Evolutionary conservation across 1,140 invertebrate species (phyloP).

Genomic region (Meteorus sp.): DNA sequence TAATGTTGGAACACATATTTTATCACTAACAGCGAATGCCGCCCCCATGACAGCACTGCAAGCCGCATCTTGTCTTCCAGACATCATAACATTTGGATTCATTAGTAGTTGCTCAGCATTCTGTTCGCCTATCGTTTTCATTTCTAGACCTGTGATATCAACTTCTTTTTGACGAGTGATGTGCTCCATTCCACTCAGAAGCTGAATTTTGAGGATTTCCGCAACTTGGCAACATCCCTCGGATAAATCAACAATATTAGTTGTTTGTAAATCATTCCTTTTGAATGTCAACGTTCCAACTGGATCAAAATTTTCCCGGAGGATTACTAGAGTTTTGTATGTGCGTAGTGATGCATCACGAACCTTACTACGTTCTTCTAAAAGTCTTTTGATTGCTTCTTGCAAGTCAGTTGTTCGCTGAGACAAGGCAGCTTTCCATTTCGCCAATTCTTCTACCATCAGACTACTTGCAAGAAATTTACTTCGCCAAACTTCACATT

Average conservation of each 20-base stretch:
- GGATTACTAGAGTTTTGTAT: slow-evolving; percentile 58
- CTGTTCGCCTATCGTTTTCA: slow-evolving; percentile 53
- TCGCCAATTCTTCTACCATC: slow-evolving; percentile 86
- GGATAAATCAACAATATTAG: slow-evolving; percentile 58
- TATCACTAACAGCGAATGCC: slow-evolving; percentile 53
- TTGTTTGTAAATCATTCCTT: slow-evolving; percentile 48
- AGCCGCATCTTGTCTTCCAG: slow-evolving; percentile 55
- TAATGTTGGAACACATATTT: slow-evolving; percentile 49
- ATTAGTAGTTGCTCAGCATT: slow-evolving; percentile 53
- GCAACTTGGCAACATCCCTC: slow-evolving; percentile 56
- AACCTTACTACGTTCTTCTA: slow-evolving; percentile 74
- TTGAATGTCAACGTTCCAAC: slow-evolving; percentile 37
- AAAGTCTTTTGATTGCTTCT: slow-evolving; percentile 71
- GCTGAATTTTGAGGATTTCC: slow-evolving; percentile 57
- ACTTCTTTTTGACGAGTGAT: slow-evolving; percentile 43
- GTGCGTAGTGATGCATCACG: slow-evolving; percentile 71
- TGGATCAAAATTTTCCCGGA: slow-evolving; percentile 56
- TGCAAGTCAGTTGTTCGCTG: slow-evolving; percentile 76
- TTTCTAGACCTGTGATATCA: slow-evolving; percentile 48
- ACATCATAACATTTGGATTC: slow-evolving; percentile 52
- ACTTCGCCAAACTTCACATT: slow-evolving; percentile 94
- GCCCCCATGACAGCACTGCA: slow-evolving; percentile 60
- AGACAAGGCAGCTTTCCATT: slow-evolving; percentile 79
- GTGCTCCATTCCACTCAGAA: slow-evolving; percentile 54
- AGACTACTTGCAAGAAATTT: slow-evolving; percentile 93